Evolutionary conservation across 2,888 invertebrate species (phyloP).

Genomic region (Minunthozetes semirufus): DNA sequence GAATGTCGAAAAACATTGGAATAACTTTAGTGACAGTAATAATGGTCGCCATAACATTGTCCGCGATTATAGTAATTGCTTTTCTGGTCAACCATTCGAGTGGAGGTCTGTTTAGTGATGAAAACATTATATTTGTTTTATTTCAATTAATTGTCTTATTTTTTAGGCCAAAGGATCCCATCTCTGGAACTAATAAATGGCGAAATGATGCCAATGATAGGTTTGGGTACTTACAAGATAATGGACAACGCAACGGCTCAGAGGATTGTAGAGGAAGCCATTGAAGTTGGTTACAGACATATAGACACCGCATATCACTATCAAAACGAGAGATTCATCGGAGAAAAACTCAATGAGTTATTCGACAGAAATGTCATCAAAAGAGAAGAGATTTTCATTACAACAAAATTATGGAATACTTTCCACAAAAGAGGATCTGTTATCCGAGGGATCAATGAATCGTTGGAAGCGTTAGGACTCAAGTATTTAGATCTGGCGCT

Average conservation of each 20-base stretch:
- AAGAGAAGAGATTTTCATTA: conserved; percentile 30
- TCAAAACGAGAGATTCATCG: conserved; percentile 25
- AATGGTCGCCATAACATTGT: too few species aligned
- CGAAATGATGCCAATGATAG: conserved; percentile 15
- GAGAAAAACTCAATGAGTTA: conserved; percentile 10
- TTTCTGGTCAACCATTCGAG: too few species aligned
- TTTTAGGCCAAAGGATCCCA: background rate
- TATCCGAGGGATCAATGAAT: background rate
- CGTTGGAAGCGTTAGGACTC: conserved; percentile 10
- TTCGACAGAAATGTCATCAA: background rate
- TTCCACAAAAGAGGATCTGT: background rate
- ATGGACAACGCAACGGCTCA: background rate
- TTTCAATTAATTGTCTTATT: background rate
- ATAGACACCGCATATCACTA: conserved; percentile 34
- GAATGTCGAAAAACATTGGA: too few species aligned
- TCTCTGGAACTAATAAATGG: conserved; percentile 1
- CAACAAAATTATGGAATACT: conserved; percentile 33
- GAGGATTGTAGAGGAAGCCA: conserved; percentile 6
- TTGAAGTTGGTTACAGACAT: conserved; percentile 29
- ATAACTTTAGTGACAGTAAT: too few species aligned
- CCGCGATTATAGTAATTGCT: too few species aligned
- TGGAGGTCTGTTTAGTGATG: background rate
- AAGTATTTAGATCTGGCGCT: conserved; percentile 19
- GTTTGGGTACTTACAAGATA: conserved; percentile 6
- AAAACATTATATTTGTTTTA: background rate